These are phyloP conservation scores for Columbina picui DNA, from an alignment of 2,113 vertebrate genomes.

Conservation along the genomic window DNA sequence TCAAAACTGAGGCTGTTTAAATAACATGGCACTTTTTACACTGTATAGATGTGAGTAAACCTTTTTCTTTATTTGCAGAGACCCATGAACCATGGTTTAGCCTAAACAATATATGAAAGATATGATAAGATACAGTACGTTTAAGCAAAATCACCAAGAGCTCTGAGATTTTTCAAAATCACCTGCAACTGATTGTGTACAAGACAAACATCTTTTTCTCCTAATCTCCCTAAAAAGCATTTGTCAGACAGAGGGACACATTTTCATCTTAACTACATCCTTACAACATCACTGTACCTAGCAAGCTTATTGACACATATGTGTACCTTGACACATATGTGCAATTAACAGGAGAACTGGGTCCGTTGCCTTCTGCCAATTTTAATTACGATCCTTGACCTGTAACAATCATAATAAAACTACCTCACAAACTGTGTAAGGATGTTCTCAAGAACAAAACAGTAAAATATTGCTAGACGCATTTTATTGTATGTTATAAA, in stretches of 20 bases:
- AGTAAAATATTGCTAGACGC: constrained; percentile 9
- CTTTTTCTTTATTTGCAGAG: neutral
- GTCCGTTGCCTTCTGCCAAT: neutral
- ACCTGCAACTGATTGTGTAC: neutral
- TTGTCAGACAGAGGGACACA: neutral
- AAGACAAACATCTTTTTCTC: neutral
- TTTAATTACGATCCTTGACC: constrained; percentile 60
- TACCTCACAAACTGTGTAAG: neutral
- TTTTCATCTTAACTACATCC: neutral
- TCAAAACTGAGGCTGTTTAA: neutral
- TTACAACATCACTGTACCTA: neutral
- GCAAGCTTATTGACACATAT: too few relatives aligned
- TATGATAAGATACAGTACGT: neutral
- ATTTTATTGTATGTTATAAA: constrained; percentile 64
- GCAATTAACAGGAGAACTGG: neutral
- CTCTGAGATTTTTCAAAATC: neutral
- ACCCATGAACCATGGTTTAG: neutral
- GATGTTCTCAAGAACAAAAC: constrained; percentile 23
- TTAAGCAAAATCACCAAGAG: neutral
- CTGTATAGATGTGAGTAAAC: neutral
- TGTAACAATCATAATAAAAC: constrained; percentile 50
- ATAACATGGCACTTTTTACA: neutral
- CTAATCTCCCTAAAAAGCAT: neutral
- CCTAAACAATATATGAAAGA: neutral
- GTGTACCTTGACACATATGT: too few relatives aligned